Evolutionary conservation across 2,113 vertebrate genomes (phyloP).

Genomic region (Xiphophorus couchianus): DNA sequence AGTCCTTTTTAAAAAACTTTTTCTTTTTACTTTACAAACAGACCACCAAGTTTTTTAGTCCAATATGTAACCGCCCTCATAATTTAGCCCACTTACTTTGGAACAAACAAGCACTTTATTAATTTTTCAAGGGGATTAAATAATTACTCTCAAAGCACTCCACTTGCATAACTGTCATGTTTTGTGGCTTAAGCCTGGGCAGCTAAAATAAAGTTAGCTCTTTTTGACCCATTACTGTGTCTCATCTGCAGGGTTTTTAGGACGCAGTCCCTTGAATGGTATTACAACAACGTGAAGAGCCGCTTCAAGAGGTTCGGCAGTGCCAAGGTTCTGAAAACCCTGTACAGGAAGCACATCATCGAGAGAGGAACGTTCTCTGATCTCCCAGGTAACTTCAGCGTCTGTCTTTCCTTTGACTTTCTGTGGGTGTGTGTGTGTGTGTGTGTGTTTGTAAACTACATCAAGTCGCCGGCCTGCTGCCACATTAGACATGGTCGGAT

Average conservation of each 20-base stretch:
- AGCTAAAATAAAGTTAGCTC: neutral
- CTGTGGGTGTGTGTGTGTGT: too few relatives aligned
- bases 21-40: too few relatives aligned
- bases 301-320: slow-evolving; percentile 98
- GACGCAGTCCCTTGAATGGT: slow-evolving; percentile 96
- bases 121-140: too few relatives aligned
- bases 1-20: too few relatives aligned
- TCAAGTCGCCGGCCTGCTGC: neutral
- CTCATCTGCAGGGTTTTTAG: slow-evolving; percentile 84
- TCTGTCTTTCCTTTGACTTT: slow-evolving; percentile 18
- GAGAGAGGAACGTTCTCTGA: slow-evolving; percentile 86
- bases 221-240: slow-evolving; percentile 25
- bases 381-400: slow-evolving; percentile 80
- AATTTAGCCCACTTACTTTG: too few relatives aligned
- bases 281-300: slow-evolving; percentile 95
- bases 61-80: too few relatives aligned
- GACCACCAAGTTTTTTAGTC: too few relatives aligned
- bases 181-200: slow-evolving; percentile 23
- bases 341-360: slow-evolving; percentile 91
- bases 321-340: slow-evolving; percentile 95
- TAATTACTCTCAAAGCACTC: neutral
- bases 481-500: neutral
- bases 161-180: neutral
- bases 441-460: too few relatives aligned
- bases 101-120: too few relatives aligned